Conservation (phyloP, 2,113 vertebrate species). For the Clarias macrocephalus region DNA sequence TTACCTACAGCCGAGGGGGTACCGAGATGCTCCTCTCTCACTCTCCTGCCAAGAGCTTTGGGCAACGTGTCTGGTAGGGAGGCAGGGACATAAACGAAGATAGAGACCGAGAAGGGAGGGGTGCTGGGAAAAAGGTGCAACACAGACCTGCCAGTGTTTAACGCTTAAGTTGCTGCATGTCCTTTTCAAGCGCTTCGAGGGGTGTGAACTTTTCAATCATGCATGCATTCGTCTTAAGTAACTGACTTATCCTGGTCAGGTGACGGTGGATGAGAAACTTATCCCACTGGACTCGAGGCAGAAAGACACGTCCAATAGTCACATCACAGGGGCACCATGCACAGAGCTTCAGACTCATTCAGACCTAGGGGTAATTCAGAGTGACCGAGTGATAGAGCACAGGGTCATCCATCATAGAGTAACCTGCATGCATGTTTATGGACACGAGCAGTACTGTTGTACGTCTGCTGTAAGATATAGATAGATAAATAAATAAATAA, state of each 20-base stretch:
- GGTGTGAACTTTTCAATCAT: no score
- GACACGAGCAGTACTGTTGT: neutral
- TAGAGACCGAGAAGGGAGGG: slow-evolving; percentile 50
- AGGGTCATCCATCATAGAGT: no score
- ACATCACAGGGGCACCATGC: neutral
- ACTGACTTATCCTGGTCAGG: neutral
- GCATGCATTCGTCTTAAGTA: neutral
- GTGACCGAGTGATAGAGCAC: neutral
- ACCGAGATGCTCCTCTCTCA: slow-evolving; percentile 54
- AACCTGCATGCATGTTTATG: neutral
- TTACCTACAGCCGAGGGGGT: slow-evolving; percentile 62
- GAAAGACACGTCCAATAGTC: neutral
- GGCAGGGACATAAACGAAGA: slow-evolving; percentile 51
- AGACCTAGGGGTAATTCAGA: neutral
- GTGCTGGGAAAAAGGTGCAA: neutral
- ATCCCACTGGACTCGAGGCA: neutral
- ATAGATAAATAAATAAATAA: no score
- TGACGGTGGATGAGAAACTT: neutral
- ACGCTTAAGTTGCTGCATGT: neutral
- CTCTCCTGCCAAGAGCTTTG: slow-evolving; percentile 63
- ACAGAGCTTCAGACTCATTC: neutral
- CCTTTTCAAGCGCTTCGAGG: neutral
- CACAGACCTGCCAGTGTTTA: neutral
- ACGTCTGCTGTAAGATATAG: no score
- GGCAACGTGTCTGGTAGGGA: slow-evolving; percentile 53